These are phyloP conservation scores for Eurypyga helias DNA, from an alignment of 2,113 vertebrate genomes.

Conservation along the genomic window DNA sequence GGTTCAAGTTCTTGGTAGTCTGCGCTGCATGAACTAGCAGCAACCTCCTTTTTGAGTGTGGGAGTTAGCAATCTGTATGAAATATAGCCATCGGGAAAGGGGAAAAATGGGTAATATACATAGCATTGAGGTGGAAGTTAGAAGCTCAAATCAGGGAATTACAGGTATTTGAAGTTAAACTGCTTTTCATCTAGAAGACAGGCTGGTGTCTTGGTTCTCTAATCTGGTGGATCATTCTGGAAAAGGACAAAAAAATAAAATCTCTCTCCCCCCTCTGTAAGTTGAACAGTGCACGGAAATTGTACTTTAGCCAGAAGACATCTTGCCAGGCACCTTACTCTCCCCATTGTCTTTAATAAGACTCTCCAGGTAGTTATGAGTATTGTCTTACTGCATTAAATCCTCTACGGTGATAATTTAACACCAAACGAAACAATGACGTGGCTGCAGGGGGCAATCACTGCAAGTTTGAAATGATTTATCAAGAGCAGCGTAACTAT, in stretches of 20 bases:
- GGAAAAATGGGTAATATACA: background rate
- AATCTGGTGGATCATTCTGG: background rate
- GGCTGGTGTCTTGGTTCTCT: background rate
- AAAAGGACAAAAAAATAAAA: background rate
- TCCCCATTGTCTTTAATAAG: background rate
- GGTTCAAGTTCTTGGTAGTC: background rate
- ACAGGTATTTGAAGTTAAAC: background rate
- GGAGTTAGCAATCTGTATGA: background rate
- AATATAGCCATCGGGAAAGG: background rate
- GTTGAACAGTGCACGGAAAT: background rate
- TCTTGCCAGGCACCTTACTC: background rate
- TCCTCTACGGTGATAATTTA: background rate
- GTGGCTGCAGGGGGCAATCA: background rate
- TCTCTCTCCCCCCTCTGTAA: background rate
- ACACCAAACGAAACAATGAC: background rate
- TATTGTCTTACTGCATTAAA: constrained; percentile 10
- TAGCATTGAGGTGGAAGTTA: background rate
- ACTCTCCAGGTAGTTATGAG: background rate
- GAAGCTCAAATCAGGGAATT: background rate
- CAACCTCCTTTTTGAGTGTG: background rate
- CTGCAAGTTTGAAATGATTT: background rate
- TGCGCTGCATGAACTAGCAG: background rate
- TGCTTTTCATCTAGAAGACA: background rate
- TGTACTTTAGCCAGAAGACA: background rate
- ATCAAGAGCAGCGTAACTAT: background rate